Evolutionary conservation across 2,797 vertebrate species (phyloP), one percentile per base, ranked within the genome.

Genomic region (Lepilemur ruficaudatus): DNA sequence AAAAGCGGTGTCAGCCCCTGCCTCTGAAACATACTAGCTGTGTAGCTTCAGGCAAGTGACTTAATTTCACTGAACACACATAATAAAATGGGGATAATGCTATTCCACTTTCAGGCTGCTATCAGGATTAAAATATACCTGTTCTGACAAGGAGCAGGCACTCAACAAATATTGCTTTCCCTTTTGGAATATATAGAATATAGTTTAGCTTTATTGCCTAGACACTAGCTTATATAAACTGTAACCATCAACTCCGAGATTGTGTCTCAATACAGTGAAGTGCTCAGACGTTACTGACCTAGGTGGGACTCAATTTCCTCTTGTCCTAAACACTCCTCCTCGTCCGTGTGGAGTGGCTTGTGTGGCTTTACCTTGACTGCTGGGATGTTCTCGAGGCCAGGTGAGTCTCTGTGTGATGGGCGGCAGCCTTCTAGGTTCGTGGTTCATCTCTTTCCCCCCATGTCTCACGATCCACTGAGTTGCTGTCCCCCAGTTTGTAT

Each of bases 181-280:
- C 48, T 70, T 93, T 90, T n/a, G 73, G 57, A 96, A 82, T 59
- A 69, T 57, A 67, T 38, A 30, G 10, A 69, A 25, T 75, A 46
- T 69, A 50, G 70, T 70, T 73, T 67, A 82, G 55, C 5, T 85
- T 89, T 65, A 41, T 65, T 22, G 69, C 72, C 69, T 57, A 91
- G 22, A 70, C 9, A 11, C 28, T 1, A 25, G 38, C 14, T 78
- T 75, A 61, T 17, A 28, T 22, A 81, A 70, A 57, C 35, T 7
- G 7, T 69, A 70, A 79, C 6, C 50, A 89, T 52, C 70, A 52
- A 63, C 28, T 69, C 17, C 8, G 28, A 73, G 61, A 73, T 6
- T n/a, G 15, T 76, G 59, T 82, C 75, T 91, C 78, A 48, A 43
- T 43, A 63, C 32, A 86, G n/a, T 8, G 43, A 79, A 32, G 46